phyloP scores from a whole-genome alignment of 2,113 vertebrate species.

The Hyaena hyaena region DNA sequence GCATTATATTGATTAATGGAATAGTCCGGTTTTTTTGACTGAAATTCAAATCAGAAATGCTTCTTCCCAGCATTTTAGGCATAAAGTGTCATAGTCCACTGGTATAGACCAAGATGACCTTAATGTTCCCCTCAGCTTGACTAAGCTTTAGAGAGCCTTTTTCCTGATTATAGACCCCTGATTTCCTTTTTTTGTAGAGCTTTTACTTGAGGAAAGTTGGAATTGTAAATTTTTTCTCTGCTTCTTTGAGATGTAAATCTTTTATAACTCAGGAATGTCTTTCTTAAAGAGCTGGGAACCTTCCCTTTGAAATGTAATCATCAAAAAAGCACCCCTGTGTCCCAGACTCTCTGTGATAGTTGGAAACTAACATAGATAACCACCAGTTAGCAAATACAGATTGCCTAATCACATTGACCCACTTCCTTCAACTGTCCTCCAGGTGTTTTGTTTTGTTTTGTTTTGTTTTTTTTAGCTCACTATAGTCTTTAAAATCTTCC shows the following conservation, averaged over 20 bases:
- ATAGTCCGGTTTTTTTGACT: conserved; percentile 29
- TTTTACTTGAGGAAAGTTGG: conserved; percentile 40
- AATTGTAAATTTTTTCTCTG: conserved; percentile 12
- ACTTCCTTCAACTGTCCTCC: background rate
- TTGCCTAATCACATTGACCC: background rate
- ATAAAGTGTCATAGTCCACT: conserved; percentile 45
- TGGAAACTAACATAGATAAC: background rate
- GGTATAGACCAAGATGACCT: background rate
- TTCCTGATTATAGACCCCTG: background rate
- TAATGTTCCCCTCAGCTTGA: background rate
- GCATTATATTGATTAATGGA: background rate
- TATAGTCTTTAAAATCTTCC: background rate
- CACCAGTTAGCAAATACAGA: conserved; percentile 16
- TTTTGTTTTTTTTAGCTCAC: background rate
- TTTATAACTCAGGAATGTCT: background rate
- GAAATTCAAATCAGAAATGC: conserved; percentile 48
- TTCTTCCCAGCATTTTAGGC: conserved; percentile 13
- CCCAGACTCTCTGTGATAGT: background rate
- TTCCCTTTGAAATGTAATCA: conserved; percentile 48
- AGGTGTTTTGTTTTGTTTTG: too few species aligned
- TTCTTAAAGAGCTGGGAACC: background rate
- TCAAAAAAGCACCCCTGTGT: conserved; percentile 6
- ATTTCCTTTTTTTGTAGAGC: background rate
- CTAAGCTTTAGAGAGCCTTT: conserved; percentile 9
- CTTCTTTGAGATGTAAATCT: conserved; percentile 32